These are phyloP conservation scores for Bursaphelenchus okinawaensis DNA, from an alignment of 2,888 invertebrate genomes.

Conservation along the genomic window DNA sequence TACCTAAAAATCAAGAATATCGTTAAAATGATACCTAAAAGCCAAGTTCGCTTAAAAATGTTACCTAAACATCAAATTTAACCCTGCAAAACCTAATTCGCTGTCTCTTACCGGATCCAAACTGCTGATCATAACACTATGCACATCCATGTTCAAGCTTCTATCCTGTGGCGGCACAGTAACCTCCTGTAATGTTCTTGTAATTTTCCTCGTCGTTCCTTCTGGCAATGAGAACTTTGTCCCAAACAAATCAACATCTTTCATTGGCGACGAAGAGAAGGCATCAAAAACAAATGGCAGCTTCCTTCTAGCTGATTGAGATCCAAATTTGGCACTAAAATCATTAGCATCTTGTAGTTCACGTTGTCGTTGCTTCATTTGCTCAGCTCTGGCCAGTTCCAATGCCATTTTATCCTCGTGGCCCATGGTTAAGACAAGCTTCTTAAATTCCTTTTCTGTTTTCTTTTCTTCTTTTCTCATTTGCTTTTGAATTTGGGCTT, in stretches of 20 bases:
- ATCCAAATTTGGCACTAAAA: conserved; percentile 8
- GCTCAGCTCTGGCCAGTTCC: conserved; percentile 10
- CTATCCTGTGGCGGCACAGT: conserved; percentile 17
- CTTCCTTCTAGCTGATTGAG: background rate
- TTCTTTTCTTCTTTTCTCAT: conserved; percentile 40
- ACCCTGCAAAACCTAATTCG: too few relatives aligned
- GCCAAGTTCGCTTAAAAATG: background rate
- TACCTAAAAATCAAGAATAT: too few relatives aligned
- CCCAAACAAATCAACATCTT: conserved; percentile 9
- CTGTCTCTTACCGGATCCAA: conserved; percentile 20
- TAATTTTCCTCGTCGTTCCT: conserved; percentile 12
- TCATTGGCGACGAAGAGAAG: conserved; percentile 11
- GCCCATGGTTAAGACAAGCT: conserved; percentile 12
- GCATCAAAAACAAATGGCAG: conserved; percentile 23
- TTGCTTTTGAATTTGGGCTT: conserved; percentile 34
- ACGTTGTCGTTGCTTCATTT: conserved; percentile 11
- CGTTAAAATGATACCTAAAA: too few relatives aligned
- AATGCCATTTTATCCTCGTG: conserved; percentile 18
- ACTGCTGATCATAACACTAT: conserved; percentile 12
- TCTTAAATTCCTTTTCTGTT: conserved; percentile 30
- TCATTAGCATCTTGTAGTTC: background rate
- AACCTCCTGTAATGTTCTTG: conserved; percentile 14
- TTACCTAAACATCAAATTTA: background rate
- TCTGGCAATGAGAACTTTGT: conserved; percentile 19
- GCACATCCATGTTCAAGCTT: conserved; percentile 10